Conservation (phyloP, 2,797 vertebrate species). For the Parauchenoglanis punctatus region DNA sequence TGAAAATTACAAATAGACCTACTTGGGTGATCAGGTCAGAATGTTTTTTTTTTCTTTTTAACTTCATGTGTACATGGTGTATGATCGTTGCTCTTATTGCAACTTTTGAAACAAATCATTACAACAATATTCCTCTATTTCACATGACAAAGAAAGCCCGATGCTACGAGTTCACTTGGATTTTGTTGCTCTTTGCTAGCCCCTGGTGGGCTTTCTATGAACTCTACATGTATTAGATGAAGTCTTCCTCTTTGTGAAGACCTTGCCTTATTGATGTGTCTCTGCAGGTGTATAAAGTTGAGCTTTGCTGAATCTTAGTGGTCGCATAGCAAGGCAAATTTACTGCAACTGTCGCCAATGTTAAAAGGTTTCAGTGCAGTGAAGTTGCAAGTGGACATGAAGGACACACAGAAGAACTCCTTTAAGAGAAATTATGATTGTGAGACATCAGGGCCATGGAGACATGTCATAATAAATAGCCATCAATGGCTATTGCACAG, state of each 20-base stretch:
- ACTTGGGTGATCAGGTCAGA: not conserved
- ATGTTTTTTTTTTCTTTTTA: not conserved
- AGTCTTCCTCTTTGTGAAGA: not conserved
- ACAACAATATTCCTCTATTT: constrained; percentile 59
- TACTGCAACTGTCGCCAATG: not conserved
- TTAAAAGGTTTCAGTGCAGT: not conserved
- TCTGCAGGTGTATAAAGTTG: not conserved
- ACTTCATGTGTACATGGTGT: constrained; percentile 12
- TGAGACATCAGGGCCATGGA: constrained; percentile 11
- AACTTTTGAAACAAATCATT: constrained; percentile 46
- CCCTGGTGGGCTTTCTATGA: not conserved
- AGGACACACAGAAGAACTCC: constrained; percentile 33
- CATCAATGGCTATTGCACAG: constrained; percentile 19
- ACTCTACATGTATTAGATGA: not conserved
- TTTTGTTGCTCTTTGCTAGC: not conserved
- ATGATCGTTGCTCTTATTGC: constrained; percentile 25
- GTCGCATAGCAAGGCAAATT: not conserved
- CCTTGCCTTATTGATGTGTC: no score
- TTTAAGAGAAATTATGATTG: constrained; percentile 6
- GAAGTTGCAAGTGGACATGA: not conserved
- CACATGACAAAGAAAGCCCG: constrained; percentile 43
- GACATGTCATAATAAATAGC: constrained; percentile 3
- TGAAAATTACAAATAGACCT: not conserved
- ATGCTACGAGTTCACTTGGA: not conserved
- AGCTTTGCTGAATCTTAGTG: not conserved